Conservation (phyloP, 2,888 invertebrate genomes). For the Orgyia antiqua region DNA sequence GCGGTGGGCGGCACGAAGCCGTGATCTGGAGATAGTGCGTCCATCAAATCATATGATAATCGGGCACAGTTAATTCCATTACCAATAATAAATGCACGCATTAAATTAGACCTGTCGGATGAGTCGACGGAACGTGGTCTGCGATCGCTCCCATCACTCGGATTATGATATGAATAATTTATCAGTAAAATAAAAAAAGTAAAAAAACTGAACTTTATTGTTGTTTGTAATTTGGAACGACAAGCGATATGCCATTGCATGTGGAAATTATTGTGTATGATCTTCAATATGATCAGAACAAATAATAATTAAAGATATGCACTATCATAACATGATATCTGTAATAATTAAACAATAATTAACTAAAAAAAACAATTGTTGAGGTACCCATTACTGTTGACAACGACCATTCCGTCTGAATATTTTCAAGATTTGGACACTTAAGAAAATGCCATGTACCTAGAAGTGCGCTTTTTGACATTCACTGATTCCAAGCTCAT, state of each 20-base stretch:
- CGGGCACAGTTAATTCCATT: constrained; percentile 76
- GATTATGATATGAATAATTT: constrained; percentile 78
- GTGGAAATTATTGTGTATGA: constrained; percentile 42
- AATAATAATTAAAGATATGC: no score
- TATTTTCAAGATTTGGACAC: no score
- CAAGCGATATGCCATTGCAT: constrained; percentile 51
- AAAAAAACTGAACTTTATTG: constrained; percentile 51
- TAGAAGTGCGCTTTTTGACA: no score
- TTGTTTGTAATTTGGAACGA: constrained; percentile 68
- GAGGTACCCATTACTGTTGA: no score
- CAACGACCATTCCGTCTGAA: no score
- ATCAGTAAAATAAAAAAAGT: constrained; percentile 52
- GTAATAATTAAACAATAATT: no score
- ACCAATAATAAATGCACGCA: constrained; percentile 77
- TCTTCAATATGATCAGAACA: no score
- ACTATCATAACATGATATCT: no score
- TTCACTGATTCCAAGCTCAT: no score
- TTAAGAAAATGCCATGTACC: no score
- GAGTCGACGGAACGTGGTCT: constrained; percentile 65
- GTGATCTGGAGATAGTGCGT: constrained; percentile 70
- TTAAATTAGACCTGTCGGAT: constrained; percentile 75
- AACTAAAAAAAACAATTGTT: no score
- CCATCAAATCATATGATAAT: constrained; percentile 78
- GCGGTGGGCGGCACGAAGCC: constrained; percentile 61
- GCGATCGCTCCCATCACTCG: constrained; percentile 67